Evolutionary conservation across 1,140 invertebrate species (phyloP), one percentile per base, ranked within the genome.

Genomic region (Littorina saxatilis): DNA sequence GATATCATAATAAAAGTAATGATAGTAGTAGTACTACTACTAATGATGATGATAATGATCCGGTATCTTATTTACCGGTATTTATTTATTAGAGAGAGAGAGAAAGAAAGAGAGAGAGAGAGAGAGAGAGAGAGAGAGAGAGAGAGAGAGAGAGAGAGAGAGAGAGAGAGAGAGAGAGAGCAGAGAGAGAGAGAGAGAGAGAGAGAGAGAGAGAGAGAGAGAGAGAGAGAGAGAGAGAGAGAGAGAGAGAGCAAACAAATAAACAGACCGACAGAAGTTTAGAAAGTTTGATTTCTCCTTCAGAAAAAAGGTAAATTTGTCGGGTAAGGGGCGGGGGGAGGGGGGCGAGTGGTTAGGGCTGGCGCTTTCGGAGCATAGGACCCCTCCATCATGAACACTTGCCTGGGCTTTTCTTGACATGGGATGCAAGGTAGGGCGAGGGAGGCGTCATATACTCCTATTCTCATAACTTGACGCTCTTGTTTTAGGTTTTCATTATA

Each of bases 61-160:
- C 27, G 9, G n/a, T 66, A 32, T n/a, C 13, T 23, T 5, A 77
- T 15, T 32, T 29, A 77, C 23, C 55, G 52, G n/a, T 20, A 79
- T 32, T 39, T 27, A 58, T 39, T 20, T 66, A 58, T 66, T 55
- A 79, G 78, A 70, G 78, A 43, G 78, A 70, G 78, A 70, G 61
- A 79, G 78, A 70, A 63, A 43, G 78, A 70, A 63, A 70, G 63
- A 47, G 78, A 70, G 78, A 68, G 35, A 79, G 63, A n/a, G 78
- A 70, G 78, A 70, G 78, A 79, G 58, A 79, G 78, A 68, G 78
- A 47, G 78, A 68, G 78, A 79, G 63, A 79, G 78, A 79, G 78
- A 35, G 58, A 13, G 40, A 70, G 40, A 43, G 58, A 47, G 58
- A 79, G 35, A 47, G 58, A 43, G 58, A 23, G 63, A 70, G 78